phyloP scores from a whole-genome alignment of 1,140 invertebrate genomes.

The Phymastichus coffea region DNA sequence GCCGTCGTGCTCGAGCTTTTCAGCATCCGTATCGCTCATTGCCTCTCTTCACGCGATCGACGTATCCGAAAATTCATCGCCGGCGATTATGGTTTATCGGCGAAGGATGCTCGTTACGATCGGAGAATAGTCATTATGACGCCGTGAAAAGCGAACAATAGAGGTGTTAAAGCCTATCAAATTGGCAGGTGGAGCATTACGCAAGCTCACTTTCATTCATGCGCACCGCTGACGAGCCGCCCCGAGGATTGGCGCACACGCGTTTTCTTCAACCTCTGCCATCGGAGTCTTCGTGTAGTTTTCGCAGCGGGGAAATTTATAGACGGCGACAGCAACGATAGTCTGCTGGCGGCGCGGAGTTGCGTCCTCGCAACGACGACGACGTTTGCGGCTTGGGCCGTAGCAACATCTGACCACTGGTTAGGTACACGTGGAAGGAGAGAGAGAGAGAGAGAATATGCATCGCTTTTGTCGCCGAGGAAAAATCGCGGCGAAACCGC shows the following conservation, averaged over 20 bases:
- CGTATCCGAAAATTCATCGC: too few species aligned
- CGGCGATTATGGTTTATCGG: too few species aligned
- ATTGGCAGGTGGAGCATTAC: constrained; percentile 22
- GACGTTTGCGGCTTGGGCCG: neutral
- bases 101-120: neutral
- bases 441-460: neutral
- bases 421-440: constrained; percentile 29
- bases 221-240: neutral
- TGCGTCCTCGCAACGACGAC: too few species aligned
- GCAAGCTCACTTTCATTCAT: neutral
- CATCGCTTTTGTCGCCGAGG: constrained; percentile 43
- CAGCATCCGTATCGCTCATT: too few species aligned
- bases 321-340: too few species aligned
- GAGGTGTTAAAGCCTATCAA: neutral
- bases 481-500: constrained; percentile 54
- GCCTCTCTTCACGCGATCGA: too few species aligned
- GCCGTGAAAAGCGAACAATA: neutral
- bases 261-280: too few species aligned
- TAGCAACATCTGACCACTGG: constrained; percentile 48
- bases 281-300: too few species aligned
- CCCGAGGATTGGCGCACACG: too few species aligned
- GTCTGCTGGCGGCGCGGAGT: too few species aligned
- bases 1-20: too few species aligned
- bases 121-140: neutral
- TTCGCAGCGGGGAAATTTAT: too few species aligned